phyloP scores from a whole-genome alignment of 2,113 vertebrate species.

The Tichodroma muraria region DNA sequence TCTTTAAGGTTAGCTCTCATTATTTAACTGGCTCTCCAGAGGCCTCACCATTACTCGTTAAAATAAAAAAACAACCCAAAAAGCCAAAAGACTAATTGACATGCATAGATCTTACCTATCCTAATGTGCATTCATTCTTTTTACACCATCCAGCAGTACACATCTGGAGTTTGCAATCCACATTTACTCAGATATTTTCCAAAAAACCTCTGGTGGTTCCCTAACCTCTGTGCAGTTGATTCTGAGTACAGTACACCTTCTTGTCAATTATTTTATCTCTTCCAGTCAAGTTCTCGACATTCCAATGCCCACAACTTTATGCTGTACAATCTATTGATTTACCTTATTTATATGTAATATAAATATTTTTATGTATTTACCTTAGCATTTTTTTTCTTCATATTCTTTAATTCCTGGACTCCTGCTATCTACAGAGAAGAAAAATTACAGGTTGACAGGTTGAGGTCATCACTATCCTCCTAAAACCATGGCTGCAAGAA shows the following conservation, averaged over 20 bases:
- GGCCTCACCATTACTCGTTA: background rate
- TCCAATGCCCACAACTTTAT: background rate
- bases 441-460: background rate
- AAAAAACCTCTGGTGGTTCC: background rate
- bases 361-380: conserved; percentile 70
- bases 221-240: background rate
- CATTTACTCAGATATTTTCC: background rate
- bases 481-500: background rate
- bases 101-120: background rate
- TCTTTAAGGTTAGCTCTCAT: background rate
- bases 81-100: background rate
- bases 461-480: background rate
- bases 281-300: background rate
- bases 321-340: background rate
- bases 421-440: conserved; percentile 56
- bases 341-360: too few relatives aligned
- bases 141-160: background rate
- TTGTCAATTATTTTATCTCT: background rate
- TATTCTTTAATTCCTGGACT: conserved; percentile 66
- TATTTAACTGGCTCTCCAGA: background rate
- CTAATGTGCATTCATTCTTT: background rate
- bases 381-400: conserved; percentile 79
- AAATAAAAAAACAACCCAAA: background rate
- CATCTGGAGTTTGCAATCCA: fast-evolving
- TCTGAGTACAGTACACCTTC: background rate